Percentiles rank a stretch among this genome's conserved stretches.
phyloP scores from a whole-genome alignment of 2,113 vertebrate species.

The Ahaetulla prasina region DNA sequence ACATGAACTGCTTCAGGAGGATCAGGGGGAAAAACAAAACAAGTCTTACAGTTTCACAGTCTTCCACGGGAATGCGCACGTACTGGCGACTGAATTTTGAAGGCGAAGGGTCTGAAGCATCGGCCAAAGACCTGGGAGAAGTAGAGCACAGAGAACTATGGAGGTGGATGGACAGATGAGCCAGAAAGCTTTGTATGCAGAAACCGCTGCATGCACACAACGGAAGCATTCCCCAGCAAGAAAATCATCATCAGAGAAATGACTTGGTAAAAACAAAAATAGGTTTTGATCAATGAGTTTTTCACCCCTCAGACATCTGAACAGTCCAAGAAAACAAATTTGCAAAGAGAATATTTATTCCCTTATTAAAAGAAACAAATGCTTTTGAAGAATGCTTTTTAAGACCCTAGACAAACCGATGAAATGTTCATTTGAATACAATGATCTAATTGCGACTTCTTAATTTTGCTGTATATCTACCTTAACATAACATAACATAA shows the following conservation, averaged over 20 bases:
- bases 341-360: neutral
- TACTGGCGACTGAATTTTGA: constrained; percentile 59
- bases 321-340: neutral
- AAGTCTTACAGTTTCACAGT: constrained; percentile 58
- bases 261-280: neutral
- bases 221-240: neutral
- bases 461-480: neutral
- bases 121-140: constrained; percentile 50
- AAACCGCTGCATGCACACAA: neutral
- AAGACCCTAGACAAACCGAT: neutral
- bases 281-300: neutral
- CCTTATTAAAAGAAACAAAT: neutral
- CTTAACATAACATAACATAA: too few species aligned
- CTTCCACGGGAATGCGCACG: constrained; percentile 58
- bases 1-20: neutral
- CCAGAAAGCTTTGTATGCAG: neutral
- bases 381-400: neutral
- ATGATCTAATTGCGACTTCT: neutral
- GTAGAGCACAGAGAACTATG: neutral
- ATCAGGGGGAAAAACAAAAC: neutral
- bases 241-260: neutral
- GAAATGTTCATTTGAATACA: neutral
- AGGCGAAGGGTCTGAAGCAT: constrained; percentile 45
- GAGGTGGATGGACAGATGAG: neutral
- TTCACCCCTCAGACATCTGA: neutral